Base-by-base conservation (phyloP, 2,888 invertebrate genomes). In the Idaea straminata region DNA sequence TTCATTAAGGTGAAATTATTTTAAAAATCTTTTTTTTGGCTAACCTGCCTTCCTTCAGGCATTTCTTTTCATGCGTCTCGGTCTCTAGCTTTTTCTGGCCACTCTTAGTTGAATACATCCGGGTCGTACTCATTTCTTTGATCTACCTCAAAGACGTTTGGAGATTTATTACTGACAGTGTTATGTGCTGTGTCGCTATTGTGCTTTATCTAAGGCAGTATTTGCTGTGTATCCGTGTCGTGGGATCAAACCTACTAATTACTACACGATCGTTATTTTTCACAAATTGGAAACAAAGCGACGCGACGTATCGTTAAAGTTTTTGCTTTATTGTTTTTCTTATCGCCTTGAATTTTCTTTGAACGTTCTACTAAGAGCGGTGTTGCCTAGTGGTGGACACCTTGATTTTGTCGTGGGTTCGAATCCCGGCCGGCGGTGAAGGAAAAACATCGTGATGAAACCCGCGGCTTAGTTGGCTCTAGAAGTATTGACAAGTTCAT, bases 201-300 rank as follows among this genome's bases (percentile, higher is more conserved):
- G 47, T 47, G 10, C 47, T 47, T 47, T 47, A 47, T 47, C 47
- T 47, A 13, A 13, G 47, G 47, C 47, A 47, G 47, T 47, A 47
- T 47, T 7, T 47, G 7, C 10, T 47, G 47, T 10, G 2, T 62
- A 59, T 59, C 61, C 36, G 36, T 61, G 70, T 69, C 75, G 77
- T 77, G 77, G 68, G 74, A 80, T 78, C 83, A 77, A 74, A 73
- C 74, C 75, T 47, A 78, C 77, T 83, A 83, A 83, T 86, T 82
- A 80, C 79, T 72, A 78, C 81, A 80, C 47, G 47, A 13, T 47
- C 13, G 10, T 47, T 47, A 47, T 47, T 7, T 13, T 47, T 3
- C 47, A 7, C 47, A 47, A 47, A 47, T 47, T 47, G 10, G 47
- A 47, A 47, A 47, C 6, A 4, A 47, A 7, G 10, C 5, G 47